Base-by-base conservation (phyloP, 2,888 invertebrate genomes). In the Euproctis similis region DNA sequence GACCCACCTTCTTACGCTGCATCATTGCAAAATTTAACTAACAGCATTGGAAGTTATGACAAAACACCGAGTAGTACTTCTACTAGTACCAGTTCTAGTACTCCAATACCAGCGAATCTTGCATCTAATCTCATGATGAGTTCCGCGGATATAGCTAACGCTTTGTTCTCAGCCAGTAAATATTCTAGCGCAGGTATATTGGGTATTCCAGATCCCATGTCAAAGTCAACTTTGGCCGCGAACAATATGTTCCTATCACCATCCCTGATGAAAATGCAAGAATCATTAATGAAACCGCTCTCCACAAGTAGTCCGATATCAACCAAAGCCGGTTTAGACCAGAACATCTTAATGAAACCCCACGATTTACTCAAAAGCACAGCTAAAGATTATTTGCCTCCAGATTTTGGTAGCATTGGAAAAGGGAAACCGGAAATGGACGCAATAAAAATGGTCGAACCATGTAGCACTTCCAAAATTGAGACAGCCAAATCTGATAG, bases 161-260 rank as follows among this genome's bases (percentile, higher is more conserved):
- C 91, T 29, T 71, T 91, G 28, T 90, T 91, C 54, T 90, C 88
- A 30, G 87, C 88, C 1, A 89, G 87, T 23, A 89, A 88, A 64
- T 89, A 88, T 56, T 88, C 89, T 2, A 87, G 86, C 42, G 86
- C 87, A 8, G 87, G 87, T 10, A 77, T 90, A 28, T 71, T 90
- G 17, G 88, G 88, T 3, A 88, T 91, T 46, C 90, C 92, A 0
- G 93, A 93, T 68, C 91, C 92, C 0, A 87, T 93, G 77, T 89
- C 92, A 0, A 91, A 92, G 56, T 88, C 91, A 7, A 91, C 91
- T 13, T 72, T 92, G 41, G 89, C 91, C 5, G 90, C 92, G 1
- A 91, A 91, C 52, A 93, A 92, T 58, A 90, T 93, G 86, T 94
- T 93, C 44, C 82, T 93, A 49, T 88, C 92, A 4, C 92, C 92